A percentile compares a stretch with the other conserved stretches of the same genome.
These are phyloP conservation scores for Thymelicus acteon DNA, from an alignment of 2,888 invertebrate species.

Conservation along the genomic window DNA sequence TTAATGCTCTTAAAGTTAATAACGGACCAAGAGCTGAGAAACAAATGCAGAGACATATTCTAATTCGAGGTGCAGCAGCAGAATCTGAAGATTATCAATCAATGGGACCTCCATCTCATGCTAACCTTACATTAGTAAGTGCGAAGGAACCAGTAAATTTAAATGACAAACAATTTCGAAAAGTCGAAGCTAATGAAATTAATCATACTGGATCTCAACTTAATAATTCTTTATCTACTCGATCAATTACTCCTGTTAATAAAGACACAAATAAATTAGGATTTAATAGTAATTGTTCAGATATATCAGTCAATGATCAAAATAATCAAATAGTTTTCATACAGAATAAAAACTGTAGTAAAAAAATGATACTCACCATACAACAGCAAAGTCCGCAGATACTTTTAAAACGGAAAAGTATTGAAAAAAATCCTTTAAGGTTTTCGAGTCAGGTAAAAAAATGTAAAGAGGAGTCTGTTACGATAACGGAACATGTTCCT, in stretches of 20 bases:
- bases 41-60: constrained; percentile 76
- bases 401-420: constrained; percentile 74
- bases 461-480: constrained; percentile 69
- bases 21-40: constrained; percentile 65
- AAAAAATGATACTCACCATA: constrained; percentile 73
- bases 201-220: constrained; percentile 51
- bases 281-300: constrained; percentile 61
- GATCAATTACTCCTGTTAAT: constrained; percentile 62
- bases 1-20: constrained; percentile 52
- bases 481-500: constrained; percentile 49
- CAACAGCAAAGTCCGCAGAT: constrained; percentile 73
- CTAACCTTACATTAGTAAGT: constrained; percentile 66
- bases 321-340: constrained; percentile 75
- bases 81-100: constrained; percentile 48
- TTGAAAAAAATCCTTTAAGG: constrained; percentile 80
- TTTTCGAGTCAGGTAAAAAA: constrained; percentile 71
- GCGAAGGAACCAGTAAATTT: constrained; percentile 72
- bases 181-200: constrained; percentile 60
- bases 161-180: constrained; percentile 62
- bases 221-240: constrained; percentile 44
- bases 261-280: constrained; percentile 60
- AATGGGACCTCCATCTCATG: constrained; percentile 46
- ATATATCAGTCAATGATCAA: constrained; percentile 61
- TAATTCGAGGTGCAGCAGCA: constrained; percentile 67
- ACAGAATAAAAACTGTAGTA: constrained; percentile 68